Conservation (phyloP, 2,888 invertebrate genomes). For the Heliconius sara region DNA sequence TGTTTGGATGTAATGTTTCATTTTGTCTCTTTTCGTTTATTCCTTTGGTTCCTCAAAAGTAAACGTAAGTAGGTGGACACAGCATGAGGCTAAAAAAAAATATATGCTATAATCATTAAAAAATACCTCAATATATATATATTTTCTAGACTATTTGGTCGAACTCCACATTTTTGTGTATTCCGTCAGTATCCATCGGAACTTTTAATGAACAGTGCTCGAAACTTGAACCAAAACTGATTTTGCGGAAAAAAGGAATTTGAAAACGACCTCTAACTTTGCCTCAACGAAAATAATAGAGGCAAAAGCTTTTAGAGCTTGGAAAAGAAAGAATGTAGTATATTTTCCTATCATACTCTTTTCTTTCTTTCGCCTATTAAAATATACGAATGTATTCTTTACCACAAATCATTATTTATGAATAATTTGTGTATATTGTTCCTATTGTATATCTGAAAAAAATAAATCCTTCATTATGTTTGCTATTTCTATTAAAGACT, state of each 20-base stretch:
- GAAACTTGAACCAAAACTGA: constrained; percentile 14
- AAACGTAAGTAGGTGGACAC: too few relatives aligned
- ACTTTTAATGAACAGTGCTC: constrained; percentile 17
- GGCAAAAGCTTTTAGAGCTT: constrained; percentile 12
- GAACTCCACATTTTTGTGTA: background rate
- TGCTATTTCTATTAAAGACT: background rate
- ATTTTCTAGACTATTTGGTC: background rate
- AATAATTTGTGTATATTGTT: background rate
- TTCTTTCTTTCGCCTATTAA: too few relatives aligned
- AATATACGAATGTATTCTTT: background rate
- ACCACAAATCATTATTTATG: background rate
- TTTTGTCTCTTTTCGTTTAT: background rate
- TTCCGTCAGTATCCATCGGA: background rate
- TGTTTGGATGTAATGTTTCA: constrained; percentile 2
- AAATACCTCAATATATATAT: background rate
- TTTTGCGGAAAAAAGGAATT: constrained; percentile 21
- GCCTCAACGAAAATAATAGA: constrained; percentile 7
- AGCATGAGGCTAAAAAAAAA: background rate
- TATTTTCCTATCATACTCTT: too few relatives aligned
- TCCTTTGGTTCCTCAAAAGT: background rate
- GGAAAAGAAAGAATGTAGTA: background rate
- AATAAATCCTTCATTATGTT: background rate
- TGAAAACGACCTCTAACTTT: constrained; percentile 18
- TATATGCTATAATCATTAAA: too few relatives aligned
- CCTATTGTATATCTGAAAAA: background rate